A percentile compares a stretch with the other conserved stretches of the same genome.
Conservation (phyloP, 2,888 invertebrate genomes). For the Gandaritis pyraliata region DNA sequence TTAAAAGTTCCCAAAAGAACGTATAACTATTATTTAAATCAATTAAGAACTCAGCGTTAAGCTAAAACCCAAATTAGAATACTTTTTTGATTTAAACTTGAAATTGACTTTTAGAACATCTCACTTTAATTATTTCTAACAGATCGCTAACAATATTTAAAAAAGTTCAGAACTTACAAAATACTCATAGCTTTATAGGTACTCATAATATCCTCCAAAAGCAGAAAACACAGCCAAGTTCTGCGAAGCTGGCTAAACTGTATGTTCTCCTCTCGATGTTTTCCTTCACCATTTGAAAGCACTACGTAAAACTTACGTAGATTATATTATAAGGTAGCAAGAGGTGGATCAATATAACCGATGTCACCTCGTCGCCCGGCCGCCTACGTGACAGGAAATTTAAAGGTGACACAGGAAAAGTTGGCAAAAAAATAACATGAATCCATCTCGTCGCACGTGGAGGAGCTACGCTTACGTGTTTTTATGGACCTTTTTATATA, state of each 20-base stretch:
- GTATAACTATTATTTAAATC: slow-evolving; percentile 20
- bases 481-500: slow-evolving; percentile 22
- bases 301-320: background rate
- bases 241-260: background rate
- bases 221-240: background rate
- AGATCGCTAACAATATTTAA: too few species aligned
- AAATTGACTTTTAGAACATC: slow-evolving; percentile 23
- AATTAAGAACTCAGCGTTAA: slow-evolving; percentile 16
- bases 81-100: slow-evolving; percentile 25
- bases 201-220: background rate
- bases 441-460: slow-evolving; percentile 33
- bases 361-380: slow-evolving; percentile 39
- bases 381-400: slow-evolving; percentile 41
- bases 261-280: background rate
- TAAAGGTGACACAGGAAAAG: slow-evolving; percentile 31
- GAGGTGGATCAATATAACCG: slow-evolving; percentile 26
- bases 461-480: slow-evolving; percentile 27
- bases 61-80: slow-evolving; percentile 15
- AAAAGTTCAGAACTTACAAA: too few species aligned
- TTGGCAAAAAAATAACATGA: slow-evolving; percentile 33
- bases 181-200: too few species aligned
- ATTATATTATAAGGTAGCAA: background rate
- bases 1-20: slow-evolving; percentile 13
- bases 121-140: slow-evolving; percentile 31
- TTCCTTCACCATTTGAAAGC: background rate